Conservation (phyloP, 1,140 invertebrate species). For the Euwallacea similis region DNA sequence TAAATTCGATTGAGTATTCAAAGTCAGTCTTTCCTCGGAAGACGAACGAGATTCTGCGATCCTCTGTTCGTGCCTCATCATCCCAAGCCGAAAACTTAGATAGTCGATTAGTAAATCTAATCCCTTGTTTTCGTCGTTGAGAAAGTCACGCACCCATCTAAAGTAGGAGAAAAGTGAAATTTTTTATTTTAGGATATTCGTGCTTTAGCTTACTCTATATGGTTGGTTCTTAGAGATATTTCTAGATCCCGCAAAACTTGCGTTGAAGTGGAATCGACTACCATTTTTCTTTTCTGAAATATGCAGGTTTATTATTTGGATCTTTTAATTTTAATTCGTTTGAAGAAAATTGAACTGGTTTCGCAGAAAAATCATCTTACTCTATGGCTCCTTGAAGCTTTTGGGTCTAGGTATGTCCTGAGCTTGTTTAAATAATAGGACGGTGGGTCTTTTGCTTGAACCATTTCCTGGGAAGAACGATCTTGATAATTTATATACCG, state of each 20-base stretch:
- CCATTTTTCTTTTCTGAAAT: constrained; percentile 94
- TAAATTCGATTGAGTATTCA: constrained; percentile 33
- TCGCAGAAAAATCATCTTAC: constrained; percentile 59
- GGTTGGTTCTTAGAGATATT: constrained; percentile 97
- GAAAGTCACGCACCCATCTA: constrained; percentile 97
- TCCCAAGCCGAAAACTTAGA: constrained; percentile 88
- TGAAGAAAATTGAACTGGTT: neutral
- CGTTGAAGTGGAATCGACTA: constrained; percentile 96
- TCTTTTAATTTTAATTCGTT: neutral
- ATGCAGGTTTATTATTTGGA: neutral
- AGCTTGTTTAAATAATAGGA: constrained; percentile 93
- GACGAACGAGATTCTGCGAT: constrained; percentile 71
- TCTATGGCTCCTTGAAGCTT: constrained; percentile 90
- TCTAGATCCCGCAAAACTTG: constrained; percentile 97
- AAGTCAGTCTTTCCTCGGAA: constrained; percentile 67
- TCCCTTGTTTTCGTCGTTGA: constrained; percentile 94
- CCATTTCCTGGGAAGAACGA: constrained; percentile 74
- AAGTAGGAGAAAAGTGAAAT: constrained; percentile 3
- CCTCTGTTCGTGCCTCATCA: constrained; percentile 87
- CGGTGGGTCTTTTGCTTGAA: constrained; percentile 95
- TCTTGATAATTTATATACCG: constrained; percentile 6
- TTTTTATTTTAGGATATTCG: constrained; percentile 1
- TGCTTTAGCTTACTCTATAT: constrained; percentile 85
- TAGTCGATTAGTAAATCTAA: constrained; percentile 97
- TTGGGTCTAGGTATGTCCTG: constrained; percentile 92